Evolutionary conservation across 2,797 vertebrate species (phyloP), one percentile per base, ranked within the genome.

Genomic region (Numenius phaeopus): DNA sequence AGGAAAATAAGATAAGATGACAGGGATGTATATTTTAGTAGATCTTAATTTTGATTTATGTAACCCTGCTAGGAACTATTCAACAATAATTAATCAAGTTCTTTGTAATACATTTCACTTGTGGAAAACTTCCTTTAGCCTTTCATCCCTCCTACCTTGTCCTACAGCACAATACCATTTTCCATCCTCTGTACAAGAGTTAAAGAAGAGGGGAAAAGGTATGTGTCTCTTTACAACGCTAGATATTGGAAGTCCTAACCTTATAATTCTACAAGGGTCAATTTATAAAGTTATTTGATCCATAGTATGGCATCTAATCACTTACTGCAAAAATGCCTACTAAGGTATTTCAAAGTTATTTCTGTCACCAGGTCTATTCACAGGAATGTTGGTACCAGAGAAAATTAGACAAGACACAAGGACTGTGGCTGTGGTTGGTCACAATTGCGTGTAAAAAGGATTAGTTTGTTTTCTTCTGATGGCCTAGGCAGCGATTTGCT

Each of bases 81-180:
- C 23, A 80, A 14, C 59, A 89, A 29, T 66, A 92, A 89, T 90
- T 66, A 69, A 88, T 93, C 77, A 90, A 89, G 24, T 66, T 87
- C 55, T 79, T 79, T 62, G 42, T 72, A 82, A 55, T 59, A 20
- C 52, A 23, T 71, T 94, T 93, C 26, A 54, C 22, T 90, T 78
- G 5, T 39, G 44, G 65, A 69, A 44, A 70, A 29, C 21, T 11
- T 37, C 42, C 70, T 77, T 37, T 77, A 22, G 14, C 69, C 29
- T 90, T 27, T 1, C 22, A 59, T 34, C 8, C 37, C 7, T 87
- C 59, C 24, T 87, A n/a, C 47, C 16, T 69, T 26, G 16, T 84
- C 20, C 23, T 87, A 21, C 17, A 67, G 26, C 40, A 67, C 40
- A 77, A 15, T 69, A 54, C 49, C 29, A 27, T 91, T 91, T 89